These are phyloP conservation scores for Cathartes aura DNA, from an alignment of 2,113 vertebrate genomes.

Conservation along the genomic window DNA sequence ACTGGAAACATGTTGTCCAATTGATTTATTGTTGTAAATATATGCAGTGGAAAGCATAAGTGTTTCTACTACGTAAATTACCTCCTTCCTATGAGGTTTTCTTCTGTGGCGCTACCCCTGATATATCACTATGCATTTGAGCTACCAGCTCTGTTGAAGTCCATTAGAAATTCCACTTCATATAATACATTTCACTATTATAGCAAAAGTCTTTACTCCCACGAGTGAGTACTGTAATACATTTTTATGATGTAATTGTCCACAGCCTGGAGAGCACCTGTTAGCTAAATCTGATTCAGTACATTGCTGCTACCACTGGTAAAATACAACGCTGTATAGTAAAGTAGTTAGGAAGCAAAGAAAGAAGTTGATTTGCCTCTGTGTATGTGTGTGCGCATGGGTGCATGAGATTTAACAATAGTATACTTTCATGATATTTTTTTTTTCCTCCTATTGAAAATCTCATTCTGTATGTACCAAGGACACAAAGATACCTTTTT, in stretches of 20 bases:
- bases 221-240: constrained; percentile 36
- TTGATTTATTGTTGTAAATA: constrained; percentile 65
- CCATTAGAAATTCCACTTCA: constrained; percentile 57
- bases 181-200: constrained; percentile 42
- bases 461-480: not conserved
- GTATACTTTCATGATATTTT: not conserved
- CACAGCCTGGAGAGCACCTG: constrained; percentile 24
- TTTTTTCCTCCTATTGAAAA: not conserved
- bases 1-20: constrained; percentile 36
- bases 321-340: not conserved
- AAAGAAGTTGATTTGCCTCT: not conserved
- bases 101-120: not conserved
- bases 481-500: not conserved
- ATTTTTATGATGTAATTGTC: constrained; percentile 60
- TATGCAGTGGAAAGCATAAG: constrained; percentile 49
- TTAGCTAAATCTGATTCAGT: constrained; percentile 50
- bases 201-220: constrained; percentile 47
- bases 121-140: constrained; percentile 5
- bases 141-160: constrained; percentile 16
- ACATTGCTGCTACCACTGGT: not conserved
- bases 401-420: not conserved
- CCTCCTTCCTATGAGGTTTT: constrained; percentile 35
- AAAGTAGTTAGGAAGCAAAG: not conserved
- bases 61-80: constrained; percentile 43
- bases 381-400: not conserved